Conservation (phyloP, 2,797 vertebrate genomes). For the Chiroxiphia lanceolata region DNA sequence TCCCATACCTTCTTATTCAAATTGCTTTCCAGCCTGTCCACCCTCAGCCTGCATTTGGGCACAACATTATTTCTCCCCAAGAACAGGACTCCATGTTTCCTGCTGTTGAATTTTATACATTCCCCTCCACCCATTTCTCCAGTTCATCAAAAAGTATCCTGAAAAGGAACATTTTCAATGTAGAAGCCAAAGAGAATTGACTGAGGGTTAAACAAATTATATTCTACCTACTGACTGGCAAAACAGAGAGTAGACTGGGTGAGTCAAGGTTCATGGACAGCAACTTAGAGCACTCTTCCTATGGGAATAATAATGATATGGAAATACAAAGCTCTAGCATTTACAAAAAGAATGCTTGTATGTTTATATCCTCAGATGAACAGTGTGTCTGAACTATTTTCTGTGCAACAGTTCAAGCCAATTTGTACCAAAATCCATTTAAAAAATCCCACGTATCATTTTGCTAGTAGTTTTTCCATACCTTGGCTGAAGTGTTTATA, state of each 20-base stretch:
- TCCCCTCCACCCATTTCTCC: neutral
- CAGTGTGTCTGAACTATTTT: neutral
- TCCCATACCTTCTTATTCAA: neutral
- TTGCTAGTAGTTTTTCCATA: neutral
- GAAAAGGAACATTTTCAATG: neutral
- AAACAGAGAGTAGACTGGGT: neutral
- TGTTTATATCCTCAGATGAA: neutral
- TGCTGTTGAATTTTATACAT: neutral
- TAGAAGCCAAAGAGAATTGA: neutral
- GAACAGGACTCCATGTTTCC: neutral
- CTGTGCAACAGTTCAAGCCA: neutral
- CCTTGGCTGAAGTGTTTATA: neutral
- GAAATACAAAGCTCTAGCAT: neutral
- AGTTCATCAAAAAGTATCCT: neutral
- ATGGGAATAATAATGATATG: neutral
- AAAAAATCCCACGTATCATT: neutral
- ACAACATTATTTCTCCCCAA: neutral
- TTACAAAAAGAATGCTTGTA: neutral
- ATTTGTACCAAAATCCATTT: neutral
- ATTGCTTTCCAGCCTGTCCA: neutral
- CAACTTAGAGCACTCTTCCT: neutral
- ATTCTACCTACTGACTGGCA: neutral
- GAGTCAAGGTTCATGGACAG: neutral
- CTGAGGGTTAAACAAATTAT: neutral
- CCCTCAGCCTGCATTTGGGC: neutral